Conservation (phyloP, 2,888 invertebrate species). For the Seira musarum region DNA sequence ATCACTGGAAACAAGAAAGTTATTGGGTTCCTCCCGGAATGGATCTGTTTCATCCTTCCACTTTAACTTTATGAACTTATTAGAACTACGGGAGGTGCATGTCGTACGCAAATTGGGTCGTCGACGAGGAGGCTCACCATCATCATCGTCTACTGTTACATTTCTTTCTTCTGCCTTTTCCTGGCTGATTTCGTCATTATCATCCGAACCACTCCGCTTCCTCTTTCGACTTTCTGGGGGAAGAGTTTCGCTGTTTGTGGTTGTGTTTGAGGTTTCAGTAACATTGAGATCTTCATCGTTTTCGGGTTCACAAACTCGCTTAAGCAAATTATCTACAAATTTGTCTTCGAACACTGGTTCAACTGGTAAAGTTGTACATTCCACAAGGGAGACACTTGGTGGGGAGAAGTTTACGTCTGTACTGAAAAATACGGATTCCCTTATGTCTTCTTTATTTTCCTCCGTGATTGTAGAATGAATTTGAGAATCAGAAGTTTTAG, state of each 20-base stretch:
- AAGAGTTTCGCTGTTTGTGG: too few species aligned
- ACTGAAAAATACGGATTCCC: slow-evolving; percentile 50
- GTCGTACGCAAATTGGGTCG: too few species aligned
- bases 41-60: too few species aligned
- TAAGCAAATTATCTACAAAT: slow-evolving; percentile 14
- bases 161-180: not conserved
- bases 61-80: too few species aligned
- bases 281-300: too few species aligned
- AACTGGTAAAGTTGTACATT: slow-evolving; percentile 11
- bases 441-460: slow-evolving; percentile 17
- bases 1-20: slow-evolving; percentile 40
- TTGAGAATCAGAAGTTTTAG: not conserved
- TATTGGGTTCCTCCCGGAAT: slow-evolving; percentile 28
- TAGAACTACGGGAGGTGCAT: too few species aligned
- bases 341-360: slow-evolving; percentile 18
- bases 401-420: slow-evolving; percentile 27
- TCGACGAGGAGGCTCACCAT: too few species aligned
- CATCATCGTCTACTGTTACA: too few species aligned
- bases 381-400: slow-evolving; percentile 11
- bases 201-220: not conserved
- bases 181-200: not conserved
- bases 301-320: slow-evolving; percentile 4
- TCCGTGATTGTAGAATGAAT: not conserved
- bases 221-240: slow-evolving; percentile 15
- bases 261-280: too few species aligned